A percentile compares a stretch with the other conserved stretches of the same genome.
These are phyloP conservation scores for Hirudinaria manillensis DNA, from an alignment of 2,888 invertebrate genomes.

Conservation along the genomic window DNA sequence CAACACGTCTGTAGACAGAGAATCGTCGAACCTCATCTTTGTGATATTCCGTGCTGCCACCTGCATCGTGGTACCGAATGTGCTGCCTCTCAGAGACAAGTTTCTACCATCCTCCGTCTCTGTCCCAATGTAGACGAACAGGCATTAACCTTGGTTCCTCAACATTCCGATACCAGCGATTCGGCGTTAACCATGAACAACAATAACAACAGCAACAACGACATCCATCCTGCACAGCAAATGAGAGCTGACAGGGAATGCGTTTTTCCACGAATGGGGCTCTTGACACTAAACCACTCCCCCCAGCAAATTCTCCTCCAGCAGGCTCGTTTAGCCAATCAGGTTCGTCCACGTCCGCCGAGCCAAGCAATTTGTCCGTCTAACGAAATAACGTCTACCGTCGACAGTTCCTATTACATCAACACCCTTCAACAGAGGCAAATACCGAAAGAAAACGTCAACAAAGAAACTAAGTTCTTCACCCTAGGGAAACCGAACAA, in stretches of 20 bases:
- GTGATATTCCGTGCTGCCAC: background rate
- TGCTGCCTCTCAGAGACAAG: background rate
- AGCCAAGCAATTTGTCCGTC: background rate
- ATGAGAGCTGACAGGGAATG: background rate
- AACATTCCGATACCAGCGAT: background rate
- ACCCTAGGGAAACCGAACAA: background rate
- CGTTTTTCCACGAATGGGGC: slow-evolving; percentile 1
- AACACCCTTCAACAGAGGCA: slow-evolving; percentile 1
- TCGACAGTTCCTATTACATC: slow-evolving; percentile 8
- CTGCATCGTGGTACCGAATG: background rate
- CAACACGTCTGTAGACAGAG: background rate
- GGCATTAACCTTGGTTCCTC: background rate
- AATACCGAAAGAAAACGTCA: background rate
- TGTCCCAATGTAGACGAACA: background rate
- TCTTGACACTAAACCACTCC: background rate
- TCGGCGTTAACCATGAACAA: background rate
- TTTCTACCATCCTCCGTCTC: background rate
- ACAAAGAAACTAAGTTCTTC: slow-evolving; percentile 10
- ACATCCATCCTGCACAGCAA: background rate
- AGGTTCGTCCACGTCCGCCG: background rate
- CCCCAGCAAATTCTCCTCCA: slow-evolving; percentile 22
- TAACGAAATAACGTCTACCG: slow-evolving; percentile 8
- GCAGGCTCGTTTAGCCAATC: slow-evolving; percentile 1
- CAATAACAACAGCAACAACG: background rate
- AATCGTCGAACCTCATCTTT: background rate